Percentiles rank a stretch among this genome's conserved stretches.
phyloP scores from a whole-genome alignment of 2,888 invertebrate species.

The Sepioteuthis lessoniana region DNA sequence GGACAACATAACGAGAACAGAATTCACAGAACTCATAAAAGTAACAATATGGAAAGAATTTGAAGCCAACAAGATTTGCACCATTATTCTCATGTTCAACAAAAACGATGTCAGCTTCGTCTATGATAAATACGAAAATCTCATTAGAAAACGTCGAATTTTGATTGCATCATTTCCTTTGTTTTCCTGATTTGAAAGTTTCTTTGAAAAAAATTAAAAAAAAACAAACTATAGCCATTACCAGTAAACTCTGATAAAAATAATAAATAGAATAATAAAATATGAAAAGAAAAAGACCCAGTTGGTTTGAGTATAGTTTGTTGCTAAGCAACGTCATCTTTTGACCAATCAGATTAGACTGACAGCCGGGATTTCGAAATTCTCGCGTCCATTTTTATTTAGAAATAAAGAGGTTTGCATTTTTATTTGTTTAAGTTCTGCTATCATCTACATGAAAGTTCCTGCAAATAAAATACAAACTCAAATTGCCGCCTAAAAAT shows the following conservation, averaged over 20 bases:
- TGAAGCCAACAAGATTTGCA: background rate
- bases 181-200: background rate
- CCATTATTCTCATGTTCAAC: background rate
- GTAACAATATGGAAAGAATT: background rate
- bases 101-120: background rate
- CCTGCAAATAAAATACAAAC: background rate
- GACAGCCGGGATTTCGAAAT: background rate
- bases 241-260: too few relatives aligned
- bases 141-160: background rate
- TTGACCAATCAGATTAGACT: background rate
- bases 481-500: background rate
- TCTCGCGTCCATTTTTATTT: background rate
- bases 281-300: background rate
- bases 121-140: background rate
- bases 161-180: background rate
- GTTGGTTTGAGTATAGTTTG: background rate
- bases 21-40: background rate
- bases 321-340: background rate
- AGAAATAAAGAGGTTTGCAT: background rate
- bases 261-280: background rate
- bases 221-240: too few relatives aligned
- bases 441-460: background rate
- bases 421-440: background rate
- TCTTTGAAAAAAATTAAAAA: background rate
- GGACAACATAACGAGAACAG: background rate